These are phyloP conservation scores for Papio anubis DNA, from an alignment of 2,113 vertebrate genomes.

Conservation along the genomic window DNA sequence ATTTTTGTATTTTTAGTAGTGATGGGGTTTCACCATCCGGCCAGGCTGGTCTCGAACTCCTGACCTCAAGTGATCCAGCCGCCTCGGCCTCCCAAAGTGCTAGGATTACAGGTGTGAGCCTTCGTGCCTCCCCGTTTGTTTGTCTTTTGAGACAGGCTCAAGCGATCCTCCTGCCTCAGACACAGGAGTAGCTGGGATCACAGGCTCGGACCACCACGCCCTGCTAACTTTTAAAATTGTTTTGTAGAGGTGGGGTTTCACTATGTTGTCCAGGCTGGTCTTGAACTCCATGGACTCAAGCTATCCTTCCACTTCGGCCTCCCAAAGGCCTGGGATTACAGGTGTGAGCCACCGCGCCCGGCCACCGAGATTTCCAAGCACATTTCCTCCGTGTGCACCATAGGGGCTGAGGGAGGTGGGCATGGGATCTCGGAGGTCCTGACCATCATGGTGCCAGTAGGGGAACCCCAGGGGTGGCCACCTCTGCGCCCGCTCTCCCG, in stretches of 20 bases:
- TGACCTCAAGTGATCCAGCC: no score
- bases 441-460: neutral
- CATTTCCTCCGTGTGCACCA: fast-evolving
- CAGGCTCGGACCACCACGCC: no score
- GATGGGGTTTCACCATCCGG: no score
- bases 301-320: neutral
- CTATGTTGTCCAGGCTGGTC: neutral
- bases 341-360: neutral
- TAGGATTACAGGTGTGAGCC: no score
- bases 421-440: no score
- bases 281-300: no score
- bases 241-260: neutral
- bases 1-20: no score
- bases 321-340: neutral
- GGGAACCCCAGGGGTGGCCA: neutral
- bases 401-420: neutral
- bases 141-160: neutral
- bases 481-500: neutral
- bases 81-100: no score
- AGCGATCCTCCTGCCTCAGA: neutral
- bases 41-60: no score
- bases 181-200: no score
- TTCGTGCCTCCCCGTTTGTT: no score
- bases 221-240: no score
- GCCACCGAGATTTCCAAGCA: fast-evolving